Percentiles rank a stretch among this genome's conserved stretches.
Evolutionary conservation across 2,888 invertebrate genomes (phyloP).

Genomic region (Sycophila texana): DNA sequence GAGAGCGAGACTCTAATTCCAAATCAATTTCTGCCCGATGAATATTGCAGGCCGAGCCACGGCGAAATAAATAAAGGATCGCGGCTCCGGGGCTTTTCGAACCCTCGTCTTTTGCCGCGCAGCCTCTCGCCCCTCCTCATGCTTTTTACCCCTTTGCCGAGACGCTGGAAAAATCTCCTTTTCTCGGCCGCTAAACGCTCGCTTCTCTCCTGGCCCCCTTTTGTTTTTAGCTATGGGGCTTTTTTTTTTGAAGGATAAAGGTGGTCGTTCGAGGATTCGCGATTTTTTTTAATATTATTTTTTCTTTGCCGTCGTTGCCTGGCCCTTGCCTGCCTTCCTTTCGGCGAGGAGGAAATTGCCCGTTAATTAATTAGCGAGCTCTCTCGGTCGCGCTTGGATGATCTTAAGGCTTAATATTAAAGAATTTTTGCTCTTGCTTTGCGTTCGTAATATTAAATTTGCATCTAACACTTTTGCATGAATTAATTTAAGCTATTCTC

Average conservation of each 20-base stretch:
- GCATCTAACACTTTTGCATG: no score
- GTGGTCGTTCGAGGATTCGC: constrained; percentile 28
- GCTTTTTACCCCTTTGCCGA: constrained; percentile 10
- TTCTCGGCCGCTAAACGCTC: constrained; percentile 29
- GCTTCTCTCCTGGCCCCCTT: not conserved
- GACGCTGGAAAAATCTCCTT: constrained; percentile 28
- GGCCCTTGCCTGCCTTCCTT: not conserved
- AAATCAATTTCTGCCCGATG: constrained; percentile 73
- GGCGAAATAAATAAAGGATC: constrained; percentile 54
- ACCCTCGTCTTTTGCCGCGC: constrained; percentile 29
- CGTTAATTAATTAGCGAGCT: constrained; percentile 40
- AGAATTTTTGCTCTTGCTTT: no score
- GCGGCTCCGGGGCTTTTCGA: constrained; percentile 12
- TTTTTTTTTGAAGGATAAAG: constrained; percentile 26
- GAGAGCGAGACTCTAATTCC: constrained; percentile 69
- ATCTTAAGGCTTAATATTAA: no score
- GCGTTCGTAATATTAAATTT: no score
- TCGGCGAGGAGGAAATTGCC: constrained; percentile 26
- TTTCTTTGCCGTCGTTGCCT: no score
- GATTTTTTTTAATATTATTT: not conserved
- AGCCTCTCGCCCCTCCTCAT: constrained; percentile 9
- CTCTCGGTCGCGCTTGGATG: not conserved
- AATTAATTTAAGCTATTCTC: no score
- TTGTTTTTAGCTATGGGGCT: not conserved
- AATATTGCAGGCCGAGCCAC: constrained; percentile 69